phyloP scores from a whole-genome alignment of 2,113 vertebrate species.

The Coryphaenoides rupestris region DNA sequence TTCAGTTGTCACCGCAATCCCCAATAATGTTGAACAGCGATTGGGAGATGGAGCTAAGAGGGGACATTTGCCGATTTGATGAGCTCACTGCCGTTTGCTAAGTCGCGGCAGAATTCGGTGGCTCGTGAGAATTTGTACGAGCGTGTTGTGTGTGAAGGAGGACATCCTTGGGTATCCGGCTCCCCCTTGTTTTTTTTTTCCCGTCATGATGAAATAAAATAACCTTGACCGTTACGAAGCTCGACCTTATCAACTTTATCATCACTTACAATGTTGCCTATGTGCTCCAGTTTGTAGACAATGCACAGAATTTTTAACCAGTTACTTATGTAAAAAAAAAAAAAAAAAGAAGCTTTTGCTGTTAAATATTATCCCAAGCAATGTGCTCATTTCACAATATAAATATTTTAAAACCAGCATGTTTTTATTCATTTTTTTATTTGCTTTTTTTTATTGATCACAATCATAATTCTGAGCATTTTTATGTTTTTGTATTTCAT shows the following conservation, averaged over 20 bases:
- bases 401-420: constrained; percentile 40
- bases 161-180: constrained; percentile 50
- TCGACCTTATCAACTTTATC: constrained; percentile 30
- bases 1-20: constrained; percentile 35
- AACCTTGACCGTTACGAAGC: constrained; percentile 30
- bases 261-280: constrained; percentile 40
- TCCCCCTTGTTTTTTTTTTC: constrained; percentile 38
- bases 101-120: constrained; percentile 43
- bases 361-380: constrained; percentile 46
- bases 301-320: constrained; percentile 41
- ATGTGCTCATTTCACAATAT: constrained; percentile 34
- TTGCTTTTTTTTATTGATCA: constrained; percentile 14
- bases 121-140: constrained; percentile 63
- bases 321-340: constrained; percentile 34
- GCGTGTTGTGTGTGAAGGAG: constrained; percentile 48
- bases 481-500: constrained; percentile 16
- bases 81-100: constrained; percentile 42
- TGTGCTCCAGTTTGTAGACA: constrained; percentile 49
- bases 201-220: constrained; percentile 27
- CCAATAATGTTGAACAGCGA: constrained; percentile 43
- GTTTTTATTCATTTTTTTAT: constrained; percentile 21
- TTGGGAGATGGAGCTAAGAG: constrained; percentile 25
- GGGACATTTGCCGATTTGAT: constrained; percentile 47
- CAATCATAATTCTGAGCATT: constrained; percentile 19
- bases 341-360: constrained; percentile 41